Evolutionary conservation across 2,888 invertebrate species (phyloP), one percentile per base, ranked within the genome.

Genomic region (Xanthia togata): DNA sequence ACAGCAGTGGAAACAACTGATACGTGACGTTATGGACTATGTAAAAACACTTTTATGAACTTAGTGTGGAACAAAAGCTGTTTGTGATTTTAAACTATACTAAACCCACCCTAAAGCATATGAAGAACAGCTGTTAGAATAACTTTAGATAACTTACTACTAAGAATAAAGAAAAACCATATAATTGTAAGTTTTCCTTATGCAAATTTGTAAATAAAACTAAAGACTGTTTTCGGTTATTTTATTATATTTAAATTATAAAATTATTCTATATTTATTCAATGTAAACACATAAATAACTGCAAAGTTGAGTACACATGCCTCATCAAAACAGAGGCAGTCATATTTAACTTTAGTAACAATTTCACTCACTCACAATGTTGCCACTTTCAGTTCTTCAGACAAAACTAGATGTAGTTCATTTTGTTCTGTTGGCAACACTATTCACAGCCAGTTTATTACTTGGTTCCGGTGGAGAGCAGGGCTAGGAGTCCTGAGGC

Each of bases 401-500:
- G 77, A 85, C 76, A 82, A 83, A 72, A 84, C 31, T 65, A 53
- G 84, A 71, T 85, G 84, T 83, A 76, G 80, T 81, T 70, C 23
- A 74, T 72, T 59, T 77, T 77, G 62, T 74, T 79, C 57, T 77
- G 65, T 83, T 86, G 89, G 89, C 88, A 89, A 88, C 85, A 81
- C 79, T 73, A 83, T 78, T 84, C 83, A 89, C 83, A 79, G 78
- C 68, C 72, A 71, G 69, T 76, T 83, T 79, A 91, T 97, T 97
- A 98, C 94, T 98, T 98, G 86, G 98, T 98, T 92, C 99, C 98
- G 71, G 99, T 99, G n/a, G 99, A 99, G 89, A 99, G 97, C 76
- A 99, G 97, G 63, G 99, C 99, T 89, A 99, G 96, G 26, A 99
- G 97, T 83, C 99, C 99, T 79, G 99, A 98, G 23, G 99, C 98